These are phyloP conservation scores for Perdita meconis DNA, from an alignment of 2,888 invertebrate species.

Conservation along the genomic window DNA sequence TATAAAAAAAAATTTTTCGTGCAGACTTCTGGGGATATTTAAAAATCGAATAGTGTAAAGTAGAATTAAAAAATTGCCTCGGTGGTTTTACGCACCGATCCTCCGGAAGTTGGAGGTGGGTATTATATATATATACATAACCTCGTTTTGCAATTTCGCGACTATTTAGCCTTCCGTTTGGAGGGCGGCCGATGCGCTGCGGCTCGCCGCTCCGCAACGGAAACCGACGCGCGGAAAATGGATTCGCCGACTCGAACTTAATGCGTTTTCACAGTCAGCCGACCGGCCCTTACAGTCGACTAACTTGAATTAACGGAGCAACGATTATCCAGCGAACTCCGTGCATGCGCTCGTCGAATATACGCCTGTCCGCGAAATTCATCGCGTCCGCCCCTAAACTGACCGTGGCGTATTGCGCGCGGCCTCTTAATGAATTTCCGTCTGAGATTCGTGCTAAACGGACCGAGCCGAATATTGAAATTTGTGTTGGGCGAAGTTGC, in stretches of 20 bases:
- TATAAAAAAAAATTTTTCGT: no score
- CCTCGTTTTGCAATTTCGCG: not conserved
- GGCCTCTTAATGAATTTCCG: slow-evolving; percentile 26
- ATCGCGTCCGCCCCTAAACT: slow-evolving; percentile 15
- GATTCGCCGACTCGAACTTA: slow-evolving; percentile 67
- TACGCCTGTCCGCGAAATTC: slow-evolving; percentile 27
- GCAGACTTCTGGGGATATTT: no score
- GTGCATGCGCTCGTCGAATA: not conserved
- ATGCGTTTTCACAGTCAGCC: slow-evolving; percentile 67
- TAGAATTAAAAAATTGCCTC: no score
- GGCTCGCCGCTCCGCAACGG: slow-evolving; percentile 29
- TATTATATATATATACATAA: no score
- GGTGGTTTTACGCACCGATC: no score
- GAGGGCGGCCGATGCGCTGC: not conserved
- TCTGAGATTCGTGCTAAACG: slow-evolving; percentile 5
- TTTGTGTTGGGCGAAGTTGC: not conserved
- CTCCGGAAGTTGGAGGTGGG: no score
- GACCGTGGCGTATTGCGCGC: slow-evolving; percentile 8
- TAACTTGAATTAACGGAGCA: slow-evolving; percentile 66
- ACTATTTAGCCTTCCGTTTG: slow-evolving; percentile 9
- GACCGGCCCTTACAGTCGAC: slow-evolving; percentile 63
- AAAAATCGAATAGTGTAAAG: no score
- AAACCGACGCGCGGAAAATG: slow-evolving; percentile 58
- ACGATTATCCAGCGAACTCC: slow-evolving; percentile 44
- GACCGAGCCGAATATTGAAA: not conserved